Evolutionary conservation across 2,113 vertebrate genomes (phyloP), one percentile per base, ranked within the genome.

Genomic region (Tragelaphus scriptus): DNA sequence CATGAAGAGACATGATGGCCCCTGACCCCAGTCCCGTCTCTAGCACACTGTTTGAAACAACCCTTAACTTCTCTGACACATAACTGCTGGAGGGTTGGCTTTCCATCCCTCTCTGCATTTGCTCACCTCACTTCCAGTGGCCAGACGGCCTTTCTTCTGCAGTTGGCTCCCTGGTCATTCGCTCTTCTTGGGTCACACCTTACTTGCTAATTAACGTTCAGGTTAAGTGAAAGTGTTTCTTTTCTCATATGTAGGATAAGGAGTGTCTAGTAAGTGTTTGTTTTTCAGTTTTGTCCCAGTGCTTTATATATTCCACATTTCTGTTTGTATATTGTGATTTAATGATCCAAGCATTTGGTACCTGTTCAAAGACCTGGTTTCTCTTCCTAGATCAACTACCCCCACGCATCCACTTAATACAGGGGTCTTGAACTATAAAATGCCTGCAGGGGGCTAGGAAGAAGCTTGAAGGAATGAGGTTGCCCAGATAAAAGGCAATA

Each of bases 331-430:
- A 2, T 58, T 63, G 17, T 63, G 9, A 85, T 55, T n/a, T 44
- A 53, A 28, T 36, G 49, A 86, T 53, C 15, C 6, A 79, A 88
- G 47, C 10, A 17, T 26, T 61, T 15, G n/a, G 16, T 71, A 40
- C 65, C 58, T 92, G 5, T 90, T 81, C 30, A n/a, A 97, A 90
- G 56, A 55, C 75, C 63, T 49, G 13, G 19, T 77, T 90, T 81
- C 65, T 86, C 13, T 88, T 88, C 55, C 32, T 95, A 17, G 6
- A 36, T 90, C 58, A 63, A 3, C 87, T 89, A 55, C 21, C 51
- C n/a, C 32, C 75, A 2, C 44, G 44, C n/a, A 75, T 88, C 11
- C 19, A 51, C 30, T 81, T 61, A 77, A 32, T 13, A 25, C 3
- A 49, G 5, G 23, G 21, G 30, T 51, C 0, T 0, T 32, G 25